These are phyloP conservation scores for Drosophila planitibia DNA, from an alignment of 2,888 invertebrate genomes.

Conservation along the genomic window DNA sequence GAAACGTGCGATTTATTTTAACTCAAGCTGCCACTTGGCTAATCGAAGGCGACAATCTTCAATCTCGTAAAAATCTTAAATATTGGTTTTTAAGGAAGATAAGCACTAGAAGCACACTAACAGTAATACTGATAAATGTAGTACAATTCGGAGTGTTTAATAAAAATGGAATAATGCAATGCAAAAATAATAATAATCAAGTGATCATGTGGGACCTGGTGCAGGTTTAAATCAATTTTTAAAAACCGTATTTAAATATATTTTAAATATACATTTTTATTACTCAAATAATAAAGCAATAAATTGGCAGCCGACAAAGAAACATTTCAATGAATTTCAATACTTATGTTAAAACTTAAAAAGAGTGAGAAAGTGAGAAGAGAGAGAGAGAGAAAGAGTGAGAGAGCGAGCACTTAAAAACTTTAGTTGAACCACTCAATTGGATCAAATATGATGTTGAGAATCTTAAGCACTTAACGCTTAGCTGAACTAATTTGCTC, in stretches of 20 bases:
- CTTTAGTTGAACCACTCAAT: slow-evolving; percentile 49
- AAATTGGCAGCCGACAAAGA: not conserved
- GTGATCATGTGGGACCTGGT: not conserved
- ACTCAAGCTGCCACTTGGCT: slow-evolving; percentile 64
- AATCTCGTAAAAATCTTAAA: slow-evolving; percentile 18
- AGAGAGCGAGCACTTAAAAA: slow-evolving; percentile 30
- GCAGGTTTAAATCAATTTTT: not conserved
- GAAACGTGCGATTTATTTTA: slow-evolving; percentile 55
- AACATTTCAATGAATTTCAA: not conserved
- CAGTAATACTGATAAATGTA: not conserved
- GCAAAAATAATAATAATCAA: not conserved
- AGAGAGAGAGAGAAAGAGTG: not conserved
- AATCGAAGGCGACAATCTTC: slow-evolving; percentile 63
- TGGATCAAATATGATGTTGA: slow-evolving; percentile 54
- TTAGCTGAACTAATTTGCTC: slow-evolving; percentile 68
- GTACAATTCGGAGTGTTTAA: not conserved
- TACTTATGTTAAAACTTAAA: not conserved
- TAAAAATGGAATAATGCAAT: not conserved
- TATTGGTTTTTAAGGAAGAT: not conserved
- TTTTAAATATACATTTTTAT: not conserved
- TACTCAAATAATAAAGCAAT: not conserved
- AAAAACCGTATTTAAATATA: not conserved
- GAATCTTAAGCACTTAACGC: slow-evolving; percentile 65
- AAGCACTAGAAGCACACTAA: not conserved
- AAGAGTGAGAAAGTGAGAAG: not conserved